Evolutionary conservation across 1,140 invertebrate genomes (phyloP).

Genomic region (Cydia strobilella): DNA sequence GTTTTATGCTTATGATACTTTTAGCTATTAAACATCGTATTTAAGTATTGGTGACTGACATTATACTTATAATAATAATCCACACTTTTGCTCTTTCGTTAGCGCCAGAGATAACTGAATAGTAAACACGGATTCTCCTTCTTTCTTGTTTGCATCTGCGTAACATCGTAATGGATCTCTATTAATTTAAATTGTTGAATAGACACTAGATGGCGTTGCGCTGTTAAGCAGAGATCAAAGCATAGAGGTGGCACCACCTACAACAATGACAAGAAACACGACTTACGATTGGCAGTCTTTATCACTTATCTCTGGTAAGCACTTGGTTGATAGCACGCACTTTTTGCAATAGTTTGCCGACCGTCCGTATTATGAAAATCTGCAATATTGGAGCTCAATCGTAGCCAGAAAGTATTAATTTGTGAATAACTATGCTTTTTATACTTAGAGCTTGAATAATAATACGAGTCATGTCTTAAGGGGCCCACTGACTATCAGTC

Average conservation of each 20-base stretch:
- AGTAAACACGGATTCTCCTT: background rate
- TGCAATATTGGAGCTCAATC: background rate
- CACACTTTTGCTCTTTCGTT: background rate
- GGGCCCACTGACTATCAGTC: too few relatives aligned
- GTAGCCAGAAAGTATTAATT: constrained; percentile 5
- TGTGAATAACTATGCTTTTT: background rate
- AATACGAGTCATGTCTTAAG: background rate
- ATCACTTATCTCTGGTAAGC: background rate
- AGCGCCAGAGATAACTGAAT: background rate
- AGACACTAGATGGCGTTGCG: too few relatives aligned
- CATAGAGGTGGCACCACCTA: too few relatives aligned
- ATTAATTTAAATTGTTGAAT: too few relatives aligned
- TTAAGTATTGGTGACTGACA: constrained; percentile 20
- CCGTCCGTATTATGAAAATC: constrained; percentile 28
- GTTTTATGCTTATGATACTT: constrained; percentile 12
- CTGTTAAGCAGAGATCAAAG: too few relatives aligned
- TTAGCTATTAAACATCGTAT: background rate
- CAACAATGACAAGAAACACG: too few relatives aligned
- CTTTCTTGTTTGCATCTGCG: too few relatives aligned
- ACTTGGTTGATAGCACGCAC: constrained; percentile 2
- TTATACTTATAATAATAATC: background rate
- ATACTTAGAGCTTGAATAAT: background rate
- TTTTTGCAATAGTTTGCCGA: constrained; percentile 18
- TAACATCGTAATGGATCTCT: too few relatives aligned
- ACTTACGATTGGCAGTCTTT: background rate